Evolutionary conservation across 2,113 vertebrate species (phyloP).

Genomic region (Pseudorectes ferrugineus): DNA sequence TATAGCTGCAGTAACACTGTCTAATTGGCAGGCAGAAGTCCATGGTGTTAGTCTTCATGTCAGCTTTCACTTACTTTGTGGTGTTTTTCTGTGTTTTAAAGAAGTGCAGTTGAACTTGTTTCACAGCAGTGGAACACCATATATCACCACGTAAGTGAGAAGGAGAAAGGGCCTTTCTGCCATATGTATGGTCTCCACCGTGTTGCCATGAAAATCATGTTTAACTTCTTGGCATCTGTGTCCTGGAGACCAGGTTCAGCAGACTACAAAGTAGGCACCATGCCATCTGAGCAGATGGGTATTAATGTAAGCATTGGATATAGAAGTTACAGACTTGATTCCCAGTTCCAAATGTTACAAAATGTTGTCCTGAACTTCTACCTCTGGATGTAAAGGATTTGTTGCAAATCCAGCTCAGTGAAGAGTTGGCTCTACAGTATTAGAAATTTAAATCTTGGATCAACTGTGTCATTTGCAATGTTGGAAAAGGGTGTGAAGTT

Average conservation of each 20-base stretch:
- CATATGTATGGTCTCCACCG: background rate
- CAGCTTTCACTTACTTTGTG: background rate
- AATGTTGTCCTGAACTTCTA: conserved; percentile 37
- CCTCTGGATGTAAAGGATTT: conserved; percentile 44
- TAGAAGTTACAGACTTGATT: background rate
- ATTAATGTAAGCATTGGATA: conserved; percentile 45
- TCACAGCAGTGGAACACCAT: background rate
- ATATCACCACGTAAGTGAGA: background rate
- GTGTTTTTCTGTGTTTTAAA: background rate
- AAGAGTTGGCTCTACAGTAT: conserved; percentile 2
- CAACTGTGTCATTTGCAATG: background rate
- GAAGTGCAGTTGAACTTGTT: background rate
- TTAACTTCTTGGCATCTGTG: background rate
- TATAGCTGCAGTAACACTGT: background rate
- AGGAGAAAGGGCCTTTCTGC: background rate
- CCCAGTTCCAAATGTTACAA: conserved; percentile 7
- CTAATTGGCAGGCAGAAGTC: background rate
- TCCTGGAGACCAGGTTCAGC: background rate
- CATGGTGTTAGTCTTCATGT: background rate
- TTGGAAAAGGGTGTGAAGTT: background rate
- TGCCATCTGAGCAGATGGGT: conserved; percentile 40
- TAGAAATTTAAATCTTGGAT: background rate
- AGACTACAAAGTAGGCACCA: background rate
- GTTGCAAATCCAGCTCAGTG: conserved; percentile 16
- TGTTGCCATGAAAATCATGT: background rate